Percentiles rank a stretch among this genome's conserved stretches.
These are phyloP conservation scores for Sebastes matsubarae DNA, from an alignment of 2,797 vertebrate species.

Conservation along the genomic window DNA sequence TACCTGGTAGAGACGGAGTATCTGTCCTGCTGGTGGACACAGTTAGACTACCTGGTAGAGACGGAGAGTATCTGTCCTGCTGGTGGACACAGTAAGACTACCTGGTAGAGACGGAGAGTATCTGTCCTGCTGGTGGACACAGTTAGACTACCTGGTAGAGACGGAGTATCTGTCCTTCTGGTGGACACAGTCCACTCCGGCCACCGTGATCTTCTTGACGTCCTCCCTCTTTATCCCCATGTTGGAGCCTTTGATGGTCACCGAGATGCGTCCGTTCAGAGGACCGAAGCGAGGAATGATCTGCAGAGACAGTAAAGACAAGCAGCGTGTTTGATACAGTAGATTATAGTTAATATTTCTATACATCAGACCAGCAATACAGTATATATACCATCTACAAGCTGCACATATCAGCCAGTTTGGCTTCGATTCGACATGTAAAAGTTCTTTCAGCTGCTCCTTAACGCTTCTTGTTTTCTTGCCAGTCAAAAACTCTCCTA, in stretches of 20 bases:
- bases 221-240: conserved; percentile 90
- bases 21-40: conserved; percentile 83
- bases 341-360: not conserved
- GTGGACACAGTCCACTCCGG: conserved; percentile 85
- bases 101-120: conserved; percentile 91
- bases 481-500: not conserved
- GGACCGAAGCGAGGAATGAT: conserved; percentile 91
- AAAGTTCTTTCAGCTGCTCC: too few species aligned
- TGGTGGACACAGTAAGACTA: conserved; percentile 79
- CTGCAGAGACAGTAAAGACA: conserved; percentile 63
- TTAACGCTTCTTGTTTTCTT: not conserved
- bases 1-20: conserved; percentile 95
- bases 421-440: too few species aligned
- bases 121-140: conserved; percentile 83
- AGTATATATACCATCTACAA: not conserved
- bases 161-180: conserved; percentile 88
- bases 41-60: conserved; percentile 78
- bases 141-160: conserved; percentile 78
- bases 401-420: too few species aligned
- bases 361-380: too few species aligned
- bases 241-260: conserved; percentile 95
- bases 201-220: conserved; percentile 87
- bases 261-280: conserved; percentile 84
- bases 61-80: conserved; percentile 89
- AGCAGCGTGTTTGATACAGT: too few species aligned